Evolutionary conservation across 2,888 invertebrate species (phyloP), one percentile per base, ranked within the genome.

Genomic region (Sphaerophoria rueppellii): DNA sequence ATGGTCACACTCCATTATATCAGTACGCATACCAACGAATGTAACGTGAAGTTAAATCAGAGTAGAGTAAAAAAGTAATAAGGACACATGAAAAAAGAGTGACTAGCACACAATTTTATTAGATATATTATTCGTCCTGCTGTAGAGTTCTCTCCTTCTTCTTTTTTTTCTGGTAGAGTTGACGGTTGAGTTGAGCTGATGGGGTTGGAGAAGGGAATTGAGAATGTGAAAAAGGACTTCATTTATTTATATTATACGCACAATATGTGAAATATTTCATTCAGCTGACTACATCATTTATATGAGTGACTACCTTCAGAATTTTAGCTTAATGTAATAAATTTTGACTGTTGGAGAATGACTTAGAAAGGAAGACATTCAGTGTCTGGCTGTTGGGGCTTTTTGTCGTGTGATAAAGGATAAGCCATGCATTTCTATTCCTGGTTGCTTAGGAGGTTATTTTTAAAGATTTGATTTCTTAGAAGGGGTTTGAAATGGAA

Each of bases 241-340:
- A 78, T 82, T 79, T 78, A 82, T 78, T 78, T 82, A 74, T 78
- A 78, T 74, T 78, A 78, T 65, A 65, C 65, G 48, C 69, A 63
- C 69, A 57, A 52, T 37, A 67, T 67, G 67, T 67, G 54, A 58
- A 14, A 69, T 40, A 58, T 58, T 63, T 75, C 52, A 75, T 74
- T 67, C 52, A 46, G 73, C 60, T 60, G 61, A 50, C 63, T 43
- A 63, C n/a, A 40, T 57, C 43, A 40, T 46, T 35, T 50, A 46
- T 65, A 70, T 61, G 37, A 65, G 40, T 37, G 65, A 57, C 40
- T 46, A 55, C 61, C 54, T 67, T 58, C 34, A 61, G 14, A 52
- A 16, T 43, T 7, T 48, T 35, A 70, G 54, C 40, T 35, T 34
- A 50, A 70, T 80, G 61, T 74, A 65, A 37, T 50, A 50, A 12